phyloP scores from a whole-genome alignment of 2,797 vertebrate species.

The Acanthurus tractus region DNA sequence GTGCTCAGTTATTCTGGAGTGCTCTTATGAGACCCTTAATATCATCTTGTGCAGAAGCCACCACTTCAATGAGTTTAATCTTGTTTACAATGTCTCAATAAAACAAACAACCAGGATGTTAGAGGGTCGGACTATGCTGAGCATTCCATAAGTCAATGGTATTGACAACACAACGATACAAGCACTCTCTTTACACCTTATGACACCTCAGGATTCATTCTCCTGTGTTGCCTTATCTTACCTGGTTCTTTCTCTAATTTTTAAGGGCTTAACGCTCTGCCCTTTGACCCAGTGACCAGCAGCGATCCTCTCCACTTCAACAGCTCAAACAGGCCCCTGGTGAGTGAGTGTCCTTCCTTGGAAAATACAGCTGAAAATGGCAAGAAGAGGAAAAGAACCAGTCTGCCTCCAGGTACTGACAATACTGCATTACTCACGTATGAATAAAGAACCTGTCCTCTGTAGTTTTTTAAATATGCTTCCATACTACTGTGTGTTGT shows the following conservation, averaged over 20 bases:
- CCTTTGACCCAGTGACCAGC: conserved; percentile 87
- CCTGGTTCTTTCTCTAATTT: conserved; percentile 12
- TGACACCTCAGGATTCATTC: neutral
- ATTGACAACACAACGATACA: conserved; percentile 2
- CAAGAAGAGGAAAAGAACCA: conserved; percentile 88
- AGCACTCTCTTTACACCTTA: neutral
- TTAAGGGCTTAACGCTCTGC: conserved; percentile 87
- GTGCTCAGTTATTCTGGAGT: neutral
- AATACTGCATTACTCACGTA: conserved; percentile 2
- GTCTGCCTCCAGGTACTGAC: conserved; percentile 84
- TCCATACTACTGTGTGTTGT: neutral
- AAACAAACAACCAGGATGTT: neutral
- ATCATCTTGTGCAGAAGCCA: neutral
- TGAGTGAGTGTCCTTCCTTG: conserved; percentile 77
- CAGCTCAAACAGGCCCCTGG: conserved; percentile 70
- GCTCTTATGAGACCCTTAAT: neutral
- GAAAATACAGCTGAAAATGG: conserved; percentile 84
- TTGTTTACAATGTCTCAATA: neutral
- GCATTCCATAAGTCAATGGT: neutral
- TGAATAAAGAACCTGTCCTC: conserved; percentile 58
- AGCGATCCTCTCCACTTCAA: conserved; percentile 84
- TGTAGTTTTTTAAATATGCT: conserved; percentile 12
- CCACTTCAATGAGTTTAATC: neutral
- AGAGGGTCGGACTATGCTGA: neutral
- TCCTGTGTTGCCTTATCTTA: conserved; percentile 7